Conservation (phyloP, 23 tunicate genomes). For the Halocynthia aurantium region DNA sequence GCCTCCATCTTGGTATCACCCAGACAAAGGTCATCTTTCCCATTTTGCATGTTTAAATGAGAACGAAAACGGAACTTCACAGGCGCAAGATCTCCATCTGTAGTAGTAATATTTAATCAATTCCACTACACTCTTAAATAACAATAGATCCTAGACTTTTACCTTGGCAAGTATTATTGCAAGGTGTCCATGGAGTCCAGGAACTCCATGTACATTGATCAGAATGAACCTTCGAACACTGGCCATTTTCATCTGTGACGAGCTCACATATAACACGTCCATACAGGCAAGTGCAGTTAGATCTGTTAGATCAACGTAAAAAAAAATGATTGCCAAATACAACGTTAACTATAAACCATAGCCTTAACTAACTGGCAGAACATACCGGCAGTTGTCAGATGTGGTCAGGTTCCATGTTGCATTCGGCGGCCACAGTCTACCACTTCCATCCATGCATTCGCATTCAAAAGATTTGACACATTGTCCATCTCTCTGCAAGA, state of each 20-base stretch:
- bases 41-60: not conserved
- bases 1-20: not conserved
- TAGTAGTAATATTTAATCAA: not conserved
- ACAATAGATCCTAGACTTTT: not conserved
- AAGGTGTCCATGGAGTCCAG: slow-evolving; percentile 13
- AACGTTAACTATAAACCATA: not conserved
- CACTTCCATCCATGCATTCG: slow-evolving; percentile 40
- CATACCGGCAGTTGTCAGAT: not conserved
- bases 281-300: slow-evolving; percentile 6
- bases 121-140: not conserved
- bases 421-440: slow-evolving; percentile 13
- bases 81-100: not conserved
- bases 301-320: not conserved
- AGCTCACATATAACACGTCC: not conserved
- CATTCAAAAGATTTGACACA: slow-evolving; percentile 44
- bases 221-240: not conserved
- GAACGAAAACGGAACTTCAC: slow-evolving; percentile 9
- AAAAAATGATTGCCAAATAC: not conserved
- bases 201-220: not conserved
- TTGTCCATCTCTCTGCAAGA: slow-evolving; percentile 27
- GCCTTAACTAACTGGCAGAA: not conserved
- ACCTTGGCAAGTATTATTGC: slow-evolving; percentile 8
- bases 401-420: slow-evolving; percentile 20
- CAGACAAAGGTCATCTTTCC: not conserved
- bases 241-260: not conserved